Conservation (phyloP, 92 coral and sea anemone species). For the Bergia sp. region DNA sequence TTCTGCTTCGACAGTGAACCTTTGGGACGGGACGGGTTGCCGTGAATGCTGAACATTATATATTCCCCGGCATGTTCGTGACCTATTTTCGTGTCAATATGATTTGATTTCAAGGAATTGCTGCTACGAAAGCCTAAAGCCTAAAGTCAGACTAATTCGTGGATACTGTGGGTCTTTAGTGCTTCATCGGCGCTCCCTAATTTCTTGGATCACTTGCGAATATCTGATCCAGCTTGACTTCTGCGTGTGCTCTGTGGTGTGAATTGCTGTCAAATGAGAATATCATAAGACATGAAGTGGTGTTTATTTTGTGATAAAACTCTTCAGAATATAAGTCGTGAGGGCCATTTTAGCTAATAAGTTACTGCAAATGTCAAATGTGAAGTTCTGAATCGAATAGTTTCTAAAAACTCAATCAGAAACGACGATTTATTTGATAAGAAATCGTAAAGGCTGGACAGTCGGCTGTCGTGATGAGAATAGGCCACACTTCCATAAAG, state of each 20-base stretch:
- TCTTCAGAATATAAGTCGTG: neutral
- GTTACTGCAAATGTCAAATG: neutral
- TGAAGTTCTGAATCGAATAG: neutral
- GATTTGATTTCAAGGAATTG: neutral
- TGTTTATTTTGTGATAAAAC: slow-evolving; percentile 40
- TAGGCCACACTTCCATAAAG: neutral
- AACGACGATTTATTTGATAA: neutral
- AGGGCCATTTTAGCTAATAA: neutral
- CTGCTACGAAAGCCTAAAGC: neutral
- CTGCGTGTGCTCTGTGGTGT: neutral
- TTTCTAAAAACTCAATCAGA: neutral
- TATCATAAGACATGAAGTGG: neutral
- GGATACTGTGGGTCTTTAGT: neutral
- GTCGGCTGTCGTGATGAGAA: neutral
- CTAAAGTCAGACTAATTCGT: neutral
- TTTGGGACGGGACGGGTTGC: too few species aligned
- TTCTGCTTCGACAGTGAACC: neutral
- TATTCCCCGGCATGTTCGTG: slow-evolving; percentile 1
- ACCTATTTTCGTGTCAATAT: neutral
- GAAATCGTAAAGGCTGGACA: neutral
- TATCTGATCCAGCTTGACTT: neutral
- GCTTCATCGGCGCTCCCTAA: neutral
- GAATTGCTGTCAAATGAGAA: slow-evolving; percentile 4
- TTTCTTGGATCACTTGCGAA: neutral
- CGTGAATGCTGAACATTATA: neutral